Conservation (phyloP, 2,797 vertebrate species). For the Orestias chungarensis region DNA sequence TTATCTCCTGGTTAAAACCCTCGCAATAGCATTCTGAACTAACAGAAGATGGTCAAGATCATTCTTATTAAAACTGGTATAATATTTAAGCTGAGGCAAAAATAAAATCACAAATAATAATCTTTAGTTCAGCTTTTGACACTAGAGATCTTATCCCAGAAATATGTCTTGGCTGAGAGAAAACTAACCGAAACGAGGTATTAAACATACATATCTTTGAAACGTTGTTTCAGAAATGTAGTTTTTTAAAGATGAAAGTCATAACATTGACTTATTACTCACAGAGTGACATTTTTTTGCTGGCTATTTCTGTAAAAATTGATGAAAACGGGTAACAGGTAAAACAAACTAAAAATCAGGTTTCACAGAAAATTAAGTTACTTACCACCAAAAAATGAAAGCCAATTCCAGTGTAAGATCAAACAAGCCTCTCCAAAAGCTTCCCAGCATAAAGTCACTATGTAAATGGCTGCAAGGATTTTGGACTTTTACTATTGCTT, state of each 20-base stretch:
- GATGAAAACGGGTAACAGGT: background rate
- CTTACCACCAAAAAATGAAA: too few relatives aligned
- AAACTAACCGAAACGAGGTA: background rate
- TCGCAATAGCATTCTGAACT: background rate
- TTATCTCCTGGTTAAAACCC: background rate
- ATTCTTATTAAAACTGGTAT: background rate
- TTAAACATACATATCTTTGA: background rate
- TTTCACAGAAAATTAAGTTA: background rate
- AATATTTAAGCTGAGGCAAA: background rate
- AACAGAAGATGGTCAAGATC: background rate
- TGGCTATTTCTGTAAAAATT: background rate
- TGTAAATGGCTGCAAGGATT: too few relatives aligned
- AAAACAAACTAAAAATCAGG: background rate
- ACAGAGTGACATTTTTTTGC: background rate
- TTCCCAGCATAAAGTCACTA: too few relatives aligned
- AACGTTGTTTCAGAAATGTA: background rate
- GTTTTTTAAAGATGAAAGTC: background rate
- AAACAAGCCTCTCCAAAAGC: too few relatives aligned
- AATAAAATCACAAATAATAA: background rate
- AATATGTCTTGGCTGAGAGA: background rate
- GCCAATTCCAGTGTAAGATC: too few relatives aligned
- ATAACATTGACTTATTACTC: background rate
- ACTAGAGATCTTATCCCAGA: background rate
- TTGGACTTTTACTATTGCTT: too few relatives aligned
- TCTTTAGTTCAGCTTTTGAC: background rate